Evolutionary conservation across 1,140 invertebrate species (phyloP), one percentile per base, ranked within the genome.

Genomic region (Lordiphosa mommai): DNA sequence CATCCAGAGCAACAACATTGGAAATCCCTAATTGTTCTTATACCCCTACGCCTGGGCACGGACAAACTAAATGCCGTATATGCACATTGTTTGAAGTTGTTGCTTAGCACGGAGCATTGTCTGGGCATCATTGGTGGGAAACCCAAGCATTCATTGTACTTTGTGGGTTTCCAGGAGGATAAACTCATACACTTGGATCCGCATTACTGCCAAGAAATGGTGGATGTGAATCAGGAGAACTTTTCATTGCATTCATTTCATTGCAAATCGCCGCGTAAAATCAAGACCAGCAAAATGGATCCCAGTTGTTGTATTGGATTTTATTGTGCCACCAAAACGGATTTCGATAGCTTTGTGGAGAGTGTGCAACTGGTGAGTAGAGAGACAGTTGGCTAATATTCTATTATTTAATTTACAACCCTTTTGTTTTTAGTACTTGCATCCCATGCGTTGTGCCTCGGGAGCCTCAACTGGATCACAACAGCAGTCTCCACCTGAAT

Each of bases 231-330:
- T 89, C 92, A 93, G 71, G 90, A 92, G 48, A 92, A 93, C 73
- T 95, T 95, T 85, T 91, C 93, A 1, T 85, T 95, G 23, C 90
- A 93, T 68, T 93, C 93, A 17, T 98, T 95, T 90, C 96, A 97
- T 87, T 97, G 96, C 86, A 91, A 93, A 46, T 94, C 94, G 13
- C 95, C 96, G n/a, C 91, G 95, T 38, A 97, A 97, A 89, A 92
- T 97, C 88, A 91, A 94, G 50, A 91, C 97, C n/a, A 92, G 89
- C 38, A 95, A 95, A 90, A 96, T 98, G 93, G 96, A 98, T 91
- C 96, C 96, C 2, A 97, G 95, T 49, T 97, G 96, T 89, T 96
- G 96, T 67, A 93, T 97, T 36, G 96, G 96, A n/a, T 98, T 98
- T 88, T 97, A 95, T 89, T 94, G 95, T 74, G 90, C 92, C 36